Base-by-base conservation (phyloP, 2,888 invertebrate species). In the Lithophane semibrunnea region DNA sequence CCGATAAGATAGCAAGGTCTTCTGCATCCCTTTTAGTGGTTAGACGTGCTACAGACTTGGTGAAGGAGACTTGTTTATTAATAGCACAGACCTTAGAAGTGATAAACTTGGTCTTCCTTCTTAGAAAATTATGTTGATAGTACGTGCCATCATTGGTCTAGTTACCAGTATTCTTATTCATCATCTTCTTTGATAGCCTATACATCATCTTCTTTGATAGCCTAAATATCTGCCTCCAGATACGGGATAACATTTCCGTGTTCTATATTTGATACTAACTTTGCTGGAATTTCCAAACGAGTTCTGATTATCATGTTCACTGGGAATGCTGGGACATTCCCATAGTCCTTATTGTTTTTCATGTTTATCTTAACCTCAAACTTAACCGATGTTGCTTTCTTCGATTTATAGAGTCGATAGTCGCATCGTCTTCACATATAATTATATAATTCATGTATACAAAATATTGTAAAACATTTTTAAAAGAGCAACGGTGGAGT, bases 1-100 rank as follows among this genome's bases (percentile, higher is more conserved):
- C 42, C 24, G 82, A 81, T 81, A 72, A 77, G 69, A 83, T 37
- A 60, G 71, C 21, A 37, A 58, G 65, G 52, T 70, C 56, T 54
- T 37, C 52, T 70, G 63, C 73, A 73, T 77, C 77, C 73, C 73
- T 44, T 64, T 77, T 64, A 56, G 66, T 44, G 12, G 47, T 42
- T 24, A 52, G 54, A 80, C 64, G 64, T 72, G 60, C 58, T 61
- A 3, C 8, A 69, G 13, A 58, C 61, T 65, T 16, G 13, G 3
- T 21, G 9, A 49, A 1, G 0, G 37, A 54, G 12, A 18, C 12
- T 52, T 67, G 37, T 54, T 47, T 80, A 58, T 18, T 54, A 75
- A 72, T 68, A 75, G 64, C 56, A 67, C 8, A 9, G 24, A 18
- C 56, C 65, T 56, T 47, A 58, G 16, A 54, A 37, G 58, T 49